Base-by-base conservation (phyloP, 2,888 invertebrate species). In the Aspidapion aeneum region DNA sequence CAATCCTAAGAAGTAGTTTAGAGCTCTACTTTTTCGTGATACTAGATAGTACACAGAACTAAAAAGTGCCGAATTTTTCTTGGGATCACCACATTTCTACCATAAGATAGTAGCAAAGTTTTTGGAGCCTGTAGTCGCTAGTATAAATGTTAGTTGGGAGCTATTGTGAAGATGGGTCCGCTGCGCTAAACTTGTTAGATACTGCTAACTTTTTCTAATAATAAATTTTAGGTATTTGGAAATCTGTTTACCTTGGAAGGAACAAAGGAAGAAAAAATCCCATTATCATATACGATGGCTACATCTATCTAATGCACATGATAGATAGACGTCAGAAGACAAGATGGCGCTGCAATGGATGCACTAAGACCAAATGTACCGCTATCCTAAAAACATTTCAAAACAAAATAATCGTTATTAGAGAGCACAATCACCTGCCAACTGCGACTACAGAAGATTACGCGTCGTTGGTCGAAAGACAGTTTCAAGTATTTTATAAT, bases 271-370 rank as follows among this genome's bases (percentile, higher is more conserved):
- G 48, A 17, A 68, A 66, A 35, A 55, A 65, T 54, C 68, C 68
- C 1, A 67, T 64, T 21, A 60, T 66, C 21, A 22, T 62, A 18
- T 51, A 64, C n/a, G 55, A 66, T 7, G 20, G 35, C 20, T 49
- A 62, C 56, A 49, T 62, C 12, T 66, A 59, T 21, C 55, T 19
- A 3, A 62, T 62, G 57, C 60, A 64, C 54, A 22, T 48, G 35
- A 57, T 64, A 58, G 54, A 56, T 68, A 66, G 67, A 52, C 66
- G 18, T 67, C 58, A 58, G 9, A 57, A 60, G 58, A 74, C 74
- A 1, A 71, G 73, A 66, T 76, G 76, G 75, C 69, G 74, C 48
- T 76, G 76, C 55, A 67, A 67, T 1, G 62, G 66, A 17, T 74
- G 75, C 58, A 70, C 71, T 58, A 69, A 66, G 52, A 63, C 61